Conservation (phyloP, 2,113 vertebrate species). For the Vulpes lagopus region DNA sequence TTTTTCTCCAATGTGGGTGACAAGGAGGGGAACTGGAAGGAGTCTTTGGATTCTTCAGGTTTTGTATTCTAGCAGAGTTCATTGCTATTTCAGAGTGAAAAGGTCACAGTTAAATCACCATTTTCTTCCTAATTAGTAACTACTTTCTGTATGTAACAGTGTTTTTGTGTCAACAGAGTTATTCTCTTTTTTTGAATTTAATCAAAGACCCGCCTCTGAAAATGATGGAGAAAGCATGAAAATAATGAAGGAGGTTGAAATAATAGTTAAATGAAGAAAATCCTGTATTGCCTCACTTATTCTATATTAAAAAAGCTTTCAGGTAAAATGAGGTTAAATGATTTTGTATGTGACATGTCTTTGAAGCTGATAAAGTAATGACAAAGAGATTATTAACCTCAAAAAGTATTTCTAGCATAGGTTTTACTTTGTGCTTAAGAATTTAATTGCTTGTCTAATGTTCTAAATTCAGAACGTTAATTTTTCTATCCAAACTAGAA, state of each 20-base stretch:
- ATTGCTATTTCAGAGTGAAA: background rate
- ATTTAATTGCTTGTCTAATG: background rate
- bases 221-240: background rate
- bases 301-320: background rate
- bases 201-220: background rate
- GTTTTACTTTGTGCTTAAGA: background rate
- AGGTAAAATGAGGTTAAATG: background rate
- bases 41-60: background rate
- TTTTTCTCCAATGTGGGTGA: background rate
- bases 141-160: background rate
- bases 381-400: background rate
- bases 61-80: background rate
- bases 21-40: background rate
- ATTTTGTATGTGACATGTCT: background rate
- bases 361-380: background rate
- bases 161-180: background rate
- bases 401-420: background rate
- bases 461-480: background rate
- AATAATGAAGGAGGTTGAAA: background rate
- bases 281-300: background rate
- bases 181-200: background rate
- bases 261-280: background rate
- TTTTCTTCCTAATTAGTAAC: background rate
- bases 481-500: slow-evolving; percentile 6
- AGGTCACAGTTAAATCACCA: background rate